These are phyloP conservation scores for Melanotus villosus DNA, from an alignment of 2,888 invertebrate genomes.

Conservation along the genomic window DNA sequence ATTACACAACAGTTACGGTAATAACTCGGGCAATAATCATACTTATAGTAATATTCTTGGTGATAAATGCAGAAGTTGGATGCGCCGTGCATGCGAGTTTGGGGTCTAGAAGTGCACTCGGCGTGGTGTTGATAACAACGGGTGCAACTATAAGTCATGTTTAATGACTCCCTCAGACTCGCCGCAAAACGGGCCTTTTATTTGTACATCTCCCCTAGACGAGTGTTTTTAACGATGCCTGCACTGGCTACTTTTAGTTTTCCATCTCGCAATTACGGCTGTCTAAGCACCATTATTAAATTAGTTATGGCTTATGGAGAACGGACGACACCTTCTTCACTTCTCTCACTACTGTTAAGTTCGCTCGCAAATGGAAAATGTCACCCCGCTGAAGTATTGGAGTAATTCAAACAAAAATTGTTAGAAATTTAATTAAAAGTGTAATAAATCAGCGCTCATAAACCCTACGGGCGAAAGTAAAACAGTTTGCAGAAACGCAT, in stretches of 20 bases:
- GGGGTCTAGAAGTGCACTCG: slow-evolving; percentile 51
- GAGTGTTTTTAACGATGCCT: slow-evolving; percentile 53
- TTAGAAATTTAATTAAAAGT: too few species aligned
- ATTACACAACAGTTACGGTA: slow-evolving; percentile 32
- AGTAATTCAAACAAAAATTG: too few species aligned
- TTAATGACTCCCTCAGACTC: slow-evolving; percentile 55
- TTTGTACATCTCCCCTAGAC: slow-evolving; percentile 49
- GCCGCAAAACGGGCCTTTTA: slow-evolving; percentile 46
- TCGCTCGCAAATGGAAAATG: too few species aligned
- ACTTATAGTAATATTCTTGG: slow-evolving; percentile 42
- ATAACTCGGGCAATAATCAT: slow-evolving; percentile 47
- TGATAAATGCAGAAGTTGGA: slow-evolving; percentile 49
- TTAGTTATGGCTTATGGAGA: slow-evolving; percentile 30
- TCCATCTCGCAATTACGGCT: slow-evolving; percentile 37
- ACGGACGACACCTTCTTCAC: background rate
- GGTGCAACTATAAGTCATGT: slow-evolving; percentile 56
- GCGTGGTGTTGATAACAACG: slow-evolving; percentile 58
- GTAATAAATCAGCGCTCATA: too few species aligned
- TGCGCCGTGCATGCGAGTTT: slow-evolving; percentile 42
- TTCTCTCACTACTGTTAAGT: too few species aligned
- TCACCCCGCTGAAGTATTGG: too few species aligned
- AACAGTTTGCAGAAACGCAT: too few species aligned
- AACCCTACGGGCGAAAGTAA: too few species aligned
- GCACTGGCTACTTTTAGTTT: slow-evolving; percentile 38
- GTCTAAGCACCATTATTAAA: slow-evolving; percentile 42